Base-by-base conservation (phyloP, 2,888 invertebrate species). In the Xylota sylvarum region DNA sequence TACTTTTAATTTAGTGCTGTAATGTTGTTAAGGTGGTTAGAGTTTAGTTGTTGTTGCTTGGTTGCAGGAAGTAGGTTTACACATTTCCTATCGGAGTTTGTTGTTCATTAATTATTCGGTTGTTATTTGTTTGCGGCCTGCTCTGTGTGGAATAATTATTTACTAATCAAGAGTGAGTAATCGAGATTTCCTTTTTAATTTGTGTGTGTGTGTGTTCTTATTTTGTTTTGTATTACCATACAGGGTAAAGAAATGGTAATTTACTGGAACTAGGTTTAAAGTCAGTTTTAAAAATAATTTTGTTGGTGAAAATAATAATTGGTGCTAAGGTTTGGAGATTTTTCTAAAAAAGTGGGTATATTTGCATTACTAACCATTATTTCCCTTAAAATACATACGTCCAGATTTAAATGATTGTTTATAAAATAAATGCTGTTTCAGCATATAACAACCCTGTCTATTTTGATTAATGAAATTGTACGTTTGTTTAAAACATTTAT, bases 71-170 rank as follows among this genome's bases (percentile, higher is more conserved):
- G 82, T 82, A 55, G 77, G 62, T 40, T 86, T 82, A 77, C 50
- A 82, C 77, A 82, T 77, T 86, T 86, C 77, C 77, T 86, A 86
- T 86, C 82, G 76, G 37, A 76, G 81, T 86, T 86, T 73, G 73
- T 82, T 82, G 73, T 82, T 82, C 72, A 86, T 77, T 86, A 77
- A 73, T 86, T 86, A 72, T 62, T 86, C 76, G 76, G 58, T 76
- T 73, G 65, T 73, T 78, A 72, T 78, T 78, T 77, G 43, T 56
- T 74, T 52, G 72, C 65, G 72, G 77, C 67, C 72, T 65, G 55
- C 58, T 60, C 43, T 23, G 30, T 60, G 52, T 23, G 30, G 50
- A 79, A 50, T 64, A 78, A 72, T 78, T 83, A 65, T 72, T 62
- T 73, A 77, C 55, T 64, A 73, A 77, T 70, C 76, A 65, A 76